Evolutionary conservation across 1,140 invertebrate species (phyloP), one percentile per base, ranked within the genome.

Genomic region (Drosophila erecta): DNA sequence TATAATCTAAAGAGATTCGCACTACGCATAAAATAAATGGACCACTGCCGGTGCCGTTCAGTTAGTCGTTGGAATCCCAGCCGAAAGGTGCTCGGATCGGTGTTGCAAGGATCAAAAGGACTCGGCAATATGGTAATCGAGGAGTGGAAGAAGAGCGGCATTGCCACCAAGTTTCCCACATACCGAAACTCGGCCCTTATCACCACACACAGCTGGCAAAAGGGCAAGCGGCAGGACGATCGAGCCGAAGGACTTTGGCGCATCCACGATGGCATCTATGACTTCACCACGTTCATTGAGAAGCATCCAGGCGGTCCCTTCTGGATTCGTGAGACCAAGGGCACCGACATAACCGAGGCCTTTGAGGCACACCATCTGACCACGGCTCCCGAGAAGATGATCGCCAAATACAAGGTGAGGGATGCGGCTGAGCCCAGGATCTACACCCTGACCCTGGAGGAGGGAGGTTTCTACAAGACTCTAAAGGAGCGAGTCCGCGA

Each of bases 261-360:
- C 43, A 93, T 96, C 7, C 91, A 94, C 69, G 94, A 96, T 86
- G 92, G 92, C 30, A 92, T 96, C 4, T 96, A 96, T 79, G 94
- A 96, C 91, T 92, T 96, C 24, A 93, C 92, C 4, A 81, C 92
- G 14, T 96, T 95, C 76, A 92, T 94, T 2, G 87, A 93, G 11
- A 93, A 78, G 14, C 96, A 96, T 93, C 96, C 96, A 2, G 96
- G 96, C 27, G 96, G 96, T 14, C 6, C 90, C 12, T 94, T 95
- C 76, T 96, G 95, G 95, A 81, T 96, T 15, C 61, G 90, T 7
- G 70, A 95, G 14, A 95, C 95, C 2, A 93, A 94, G 83, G 95
- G 95, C 1, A 95, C 94, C 0, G 96, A 96, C 75, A 95, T 96
- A 3, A 96, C 95, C 1, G 95, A 96, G 92, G 93, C 94, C 10